Conservation (phyloP, 1,140 invertebrate species). For the Elymnias hypermnestra region DNA sequence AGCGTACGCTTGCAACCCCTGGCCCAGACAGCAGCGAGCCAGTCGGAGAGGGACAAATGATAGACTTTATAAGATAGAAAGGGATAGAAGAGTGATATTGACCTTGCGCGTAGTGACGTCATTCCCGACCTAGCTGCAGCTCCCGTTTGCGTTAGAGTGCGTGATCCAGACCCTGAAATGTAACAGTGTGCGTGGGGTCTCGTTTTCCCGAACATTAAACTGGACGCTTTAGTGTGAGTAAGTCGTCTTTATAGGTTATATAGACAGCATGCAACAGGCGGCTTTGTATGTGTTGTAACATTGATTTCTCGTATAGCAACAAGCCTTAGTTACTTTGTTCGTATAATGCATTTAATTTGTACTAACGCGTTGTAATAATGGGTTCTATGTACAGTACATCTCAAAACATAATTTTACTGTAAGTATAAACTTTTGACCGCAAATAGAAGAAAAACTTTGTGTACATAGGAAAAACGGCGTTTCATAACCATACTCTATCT, state of each 20-base stretch:
- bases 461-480: too few relatives aligned
- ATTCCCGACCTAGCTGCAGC: conserved; percentile 68
- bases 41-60: conserved; percentile 31
- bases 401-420: too few relatives aligned
- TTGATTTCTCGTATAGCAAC: conserved; percentile 56
- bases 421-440: too few relatives aligned
- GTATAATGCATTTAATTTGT: background rate
- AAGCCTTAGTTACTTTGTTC: conserved; percentile 31
- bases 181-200: conserved; percentile 30
- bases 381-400: too few relatives aligned
- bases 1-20: conserved; percentile 38
- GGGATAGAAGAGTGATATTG: conserved; percentile 52
- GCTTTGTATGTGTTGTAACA: conserved; percentile 41
- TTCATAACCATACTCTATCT: too few relatives aligned
- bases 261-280: conserved; percentile 44
- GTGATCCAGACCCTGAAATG: conserved; percentile 70
- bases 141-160: conserved; percentile 41
- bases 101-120: conserved; percentile 67
- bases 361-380: background rate
- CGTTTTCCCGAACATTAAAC: conserved; percentile 19
- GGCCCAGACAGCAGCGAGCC: conserved; percentile 53
- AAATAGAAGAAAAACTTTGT: too few relatives aligned
- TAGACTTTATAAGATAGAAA: conserved; percentile 16
- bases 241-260: background rate
- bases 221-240: conserved; percentile 21